A percentile compares a stretch with the other conserved stretches of the same genome.
These are phyloP conservation scores for Nansenia antarctica DNA, from an alignment of 2,113 vertebrate species.

Conservation along the genomic window DNA sequence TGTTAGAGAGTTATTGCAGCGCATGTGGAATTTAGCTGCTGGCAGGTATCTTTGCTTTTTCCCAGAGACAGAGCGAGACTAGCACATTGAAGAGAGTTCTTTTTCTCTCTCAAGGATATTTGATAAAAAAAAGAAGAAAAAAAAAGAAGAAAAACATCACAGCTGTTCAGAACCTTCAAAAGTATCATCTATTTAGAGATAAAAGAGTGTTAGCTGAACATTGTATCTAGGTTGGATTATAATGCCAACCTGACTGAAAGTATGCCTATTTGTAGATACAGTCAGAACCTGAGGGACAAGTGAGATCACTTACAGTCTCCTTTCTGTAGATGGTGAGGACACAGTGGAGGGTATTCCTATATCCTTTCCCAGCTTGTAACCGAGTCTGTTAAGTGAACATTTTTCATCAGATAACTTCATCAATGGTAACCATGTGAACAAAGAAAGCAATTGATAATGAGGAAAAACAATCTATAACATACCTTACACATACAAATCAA, in stretches of 20 bases:
- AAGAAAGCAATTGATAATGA: no score
- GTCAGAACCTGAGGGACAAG: not conserved
- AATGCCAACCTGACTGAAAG: not conserved
- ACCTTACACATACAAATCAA: no score
- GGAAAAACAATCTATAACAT: no score
- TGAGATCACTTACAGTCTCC: conserved; percentile 83
- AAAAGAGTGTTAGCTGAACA: not conserved
- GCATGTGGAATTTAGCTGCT: not conserved
- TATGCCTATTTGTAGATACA: not conserved
- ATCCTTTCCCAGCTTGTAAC: conserved; percentile 88
- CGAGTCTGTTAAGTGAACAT: conserved; percentile 82
- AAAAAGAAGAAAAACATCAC: no score
- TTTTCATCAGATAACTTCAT: no score
- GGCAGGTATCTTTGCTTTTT: not conserved
- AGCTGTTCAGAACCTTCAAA: not conserved
- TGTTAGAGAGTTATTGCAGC: not conserved
- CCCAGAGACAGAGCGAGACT: not conserved
- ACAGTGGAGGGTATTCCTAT: conserved; percentile 83
- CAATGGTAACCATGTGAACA: no score
- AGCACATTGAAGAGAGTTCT: not conserved
- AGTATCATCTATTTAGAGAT: not conserved
- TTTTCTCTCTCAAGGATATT: not conserved
- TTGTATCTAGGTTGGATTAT: not conserved
- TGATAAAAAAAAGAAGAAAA: not conserved
- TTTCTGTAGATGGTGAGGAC: conserved; percentile 85